Conservation (phyloP, 2,797 vertebrate genomes). For the Lophotriccus pileatus region DNA sequence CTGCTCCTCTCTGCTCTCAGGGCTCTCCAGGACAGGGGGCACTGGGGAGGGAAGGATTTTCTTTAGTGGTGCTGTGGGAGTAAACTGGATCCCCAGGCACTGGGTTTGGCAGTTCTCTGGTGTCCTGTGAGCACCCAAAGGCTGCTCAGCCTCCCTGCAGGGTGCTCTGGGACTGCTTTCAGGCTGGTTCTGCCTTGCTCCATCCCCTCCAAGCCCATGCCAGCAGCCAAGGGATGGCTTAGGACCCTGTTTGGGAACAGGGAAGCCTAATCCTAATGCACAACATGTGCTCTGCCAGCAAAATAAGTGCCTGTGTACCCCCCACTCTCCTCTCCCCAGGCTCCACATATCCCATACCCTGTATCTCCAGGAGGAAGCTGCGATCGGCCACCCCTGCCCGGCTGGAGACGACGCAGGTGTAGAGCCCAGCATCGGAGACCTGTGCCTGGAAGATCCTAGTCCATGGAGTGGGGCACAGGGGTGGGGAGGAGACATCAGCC, state of each 20-base stretch:
- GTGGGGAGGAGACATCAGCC: not conserved
- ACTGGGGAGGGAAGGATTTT: constrained; percentile 55
- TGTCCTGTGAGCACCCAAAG: not conserved
- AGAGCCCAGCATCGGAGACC: constrained; percentile 82
- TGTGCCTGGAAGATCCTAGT: constrained; percentile 86
- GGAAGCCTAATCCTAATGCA: no score
- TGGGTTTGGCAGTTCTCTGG: not conserved
- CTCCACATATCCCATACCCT: constrained; percentile 63
- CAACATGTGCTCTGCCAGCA: rapidly evolving
- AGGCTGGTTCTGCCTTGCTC: not conserved
- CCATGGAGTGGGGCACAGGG: rapidly evolving
- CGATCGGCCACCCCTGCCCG: constrained; percentile 83
- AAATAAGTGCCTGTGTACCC: rapidly evolving
- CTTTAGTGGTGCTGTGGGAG: rapidly evolving
- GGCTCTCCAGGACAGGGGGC: constrained; percentile 81
- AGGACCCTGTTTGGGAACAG: not conserved
- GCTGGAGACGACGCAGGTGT: constrained; percentile 86
- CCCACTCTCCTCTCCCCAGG: rapidly evolving
- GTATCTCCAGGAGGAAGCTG: constrained; percentile 84
- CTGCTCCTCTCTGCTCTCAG: constrained; percentile 79
- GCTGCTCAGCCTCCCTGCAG: not conserved
- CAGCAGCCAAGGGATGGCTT: rapidly evolving
- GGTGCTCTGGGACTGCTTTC: not conserved
- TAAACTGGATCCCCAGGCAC: not conserved
- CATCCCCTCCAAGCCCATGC: not conserved